A percentile compares a stretch with the other conserved stretches of the same genome.
Evolutionary conservation across 2,113 vertebrate genomes (phyloP).

Genomic region (Marmota monax): DNA sequence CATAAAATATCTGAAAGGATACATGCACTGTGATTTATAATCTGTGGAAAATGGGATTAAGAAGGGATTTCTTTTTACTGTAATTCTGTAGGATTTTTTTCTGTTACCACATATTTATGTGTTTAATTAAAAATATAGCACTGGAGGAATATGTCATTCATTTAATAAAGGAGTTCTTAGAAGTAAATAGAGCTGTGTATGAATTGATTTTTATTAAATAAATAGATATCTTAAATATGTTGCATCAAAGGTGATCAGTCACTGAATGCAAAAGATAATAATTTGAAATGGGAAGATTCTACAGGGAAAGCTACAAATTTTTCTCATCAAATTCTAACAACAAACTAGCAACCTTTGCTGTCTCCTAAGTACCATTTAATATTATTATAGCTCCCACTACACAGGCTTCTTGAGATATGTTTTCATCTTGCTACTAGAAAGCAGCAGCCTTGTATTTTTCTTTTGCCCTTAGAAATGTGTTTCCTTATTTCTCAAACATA

Average conservation of each 20-base stretch:
- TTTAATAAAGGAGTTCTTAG: background rate
- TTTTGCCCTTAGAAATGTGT: background rate
- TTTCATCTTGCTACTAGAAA: background rate
- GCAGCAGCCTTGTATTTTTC: background rate
- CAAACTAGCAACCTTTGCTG: background rate
- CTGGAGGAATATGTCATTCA: background rate
- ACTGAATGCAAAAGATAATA: background rate
- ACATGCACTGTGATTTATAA: background rate
- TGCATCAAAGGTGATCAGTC: background rate
- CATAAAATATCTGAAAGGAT: background rate
- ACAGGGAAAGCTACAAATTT: background rate
- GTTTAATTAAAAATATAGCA: background rate
- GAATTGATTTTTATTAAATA: slow-evolving; percentile 28
- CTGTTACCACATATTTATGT: background rate
- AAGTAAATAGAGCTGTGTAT: background rate
- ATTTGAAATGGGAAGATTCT: background rate
- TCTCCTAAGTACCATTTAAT: background rate
- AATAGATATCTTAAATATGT: background rate
- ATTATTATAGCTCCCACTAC: background rate
- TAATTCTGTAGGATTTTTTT: background rate
- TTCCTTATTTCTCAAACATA: background rate
- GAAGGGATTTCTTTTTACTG: background rate
- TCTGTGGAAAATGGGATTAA: background rate
- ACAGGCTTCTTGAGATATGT: background rate
- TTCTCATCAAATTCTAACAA: background rate